phyloP scores from a whole-genome alignment of 2,888 invertebrate species.

The Calliopum simillimum region DNA sequence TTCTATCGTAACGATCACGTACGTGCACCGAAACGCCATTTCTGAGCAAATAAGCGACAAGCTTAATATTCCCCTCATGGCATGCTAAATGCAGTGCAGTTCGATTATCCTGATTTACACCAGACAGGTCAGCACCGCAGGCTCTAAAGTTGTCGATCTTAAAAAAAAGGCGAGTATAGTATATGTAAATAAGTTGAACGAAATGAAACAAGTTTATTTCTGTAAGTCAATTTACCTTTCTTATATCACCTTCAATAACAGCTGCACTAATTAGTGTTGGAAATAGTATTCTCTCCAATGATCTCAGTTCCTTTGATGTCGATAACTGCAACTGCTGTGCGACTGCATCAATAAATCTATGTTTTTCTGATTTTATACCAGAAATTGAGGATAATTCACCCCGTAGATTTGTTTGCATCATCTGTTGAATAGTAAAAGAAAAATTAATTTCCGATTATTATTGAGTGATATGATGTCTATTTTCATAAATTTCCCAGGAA shows the following conservation, averaged over 20 bases:
- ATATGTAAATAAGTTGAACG: not conserved
- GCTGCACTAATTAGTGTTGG: constrained; percentile 79
- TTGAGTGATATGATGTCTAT: too few relatives aligned
- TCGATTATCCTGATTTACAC: constrained; percentile 78
- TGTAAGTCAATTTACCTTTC: constrained; percentile 65
- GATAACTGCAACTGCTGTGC: constrained; percentile 71
- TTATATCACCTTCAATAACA: constrained; percentile 70
- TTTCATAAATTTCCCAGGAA: too few relatives aligned
- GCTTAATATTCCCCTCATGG: constrained; percentile 74
- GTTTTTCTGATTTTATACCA: constrained; percentile 64
- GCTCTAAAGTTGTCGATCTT: constrained; percentile 62
- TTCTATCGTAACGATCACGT: constrained; percentile 77
- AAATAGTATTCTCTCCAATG: constrained; percentile 73
- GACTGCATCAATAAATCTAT: constrained; percentile 72
- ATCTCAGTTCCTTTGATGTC: constrained; percentile 70
- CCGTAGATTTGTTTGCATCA: constrained; percentile 81
- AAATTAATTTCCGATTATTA: not conserved
- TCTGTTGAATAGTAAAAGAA: constrained; percentile 66
- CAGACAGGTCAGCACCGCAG: constrained; percentile 81
- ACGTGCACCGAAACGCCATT: constrained; percentile 87
- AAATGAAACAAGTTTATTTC: not conserved
- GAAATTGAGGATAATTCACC: constrained; percentile 78
- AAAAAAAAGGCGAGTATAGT: not conserved
- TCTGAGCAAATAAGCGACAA: constrained; percentile 79
- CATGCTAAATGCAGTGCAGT: constrained; percentile 87